Evolutionary conservation across 2,797 vertebrate genomes (phyloP).

Genomic region (Gymnoscopelus braueri): DNA sequence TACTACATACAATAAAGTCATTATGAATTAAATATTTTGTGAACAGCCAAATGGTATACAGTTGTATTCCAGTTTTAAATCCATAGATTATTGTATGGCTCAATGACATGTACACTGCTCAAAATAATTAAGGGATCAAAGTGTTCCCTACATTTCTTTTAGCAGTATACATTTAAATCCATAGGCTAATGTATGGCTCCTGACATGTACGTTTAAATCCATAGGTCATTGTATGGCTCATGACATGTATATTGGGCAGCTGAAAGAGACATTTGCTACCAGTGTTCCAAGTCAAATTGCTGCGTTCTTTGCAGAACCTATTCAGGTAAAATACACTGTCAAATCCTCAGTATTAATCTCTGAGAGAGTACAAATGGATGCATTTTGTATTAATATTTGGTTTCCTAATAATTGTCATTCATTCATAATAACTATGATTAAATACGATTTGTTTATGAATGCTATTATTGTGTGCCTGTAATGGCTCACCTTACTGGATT

Average conservation of each 20-base stretch:
- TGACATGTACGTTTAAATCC: conserved; percentile 17
- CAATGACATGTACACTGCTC: conserved; percentile 83
- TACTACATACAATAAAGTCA: too few species aligned
- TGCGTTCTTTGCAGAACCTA: conserved; percentile 93
- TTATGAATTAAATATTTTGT: too few species aligned
- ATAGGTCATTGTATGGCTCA: conserved; percentile 90
- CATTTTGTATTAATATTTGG: neutral
- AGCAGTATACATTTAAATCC: neutral
- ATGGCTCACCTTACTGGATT: too few species aligned
- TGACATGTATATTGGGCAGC: conserved; percentile 87
- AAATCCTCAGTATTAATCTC: neutral
- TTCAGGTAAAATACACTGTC: conserved; percentile 83
- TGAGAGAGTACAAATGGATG: neutral
- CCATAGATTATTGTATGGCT: too few species aligned
- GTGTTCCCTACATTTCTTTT: neutral
- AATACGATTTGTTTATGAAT: too few species aligned
- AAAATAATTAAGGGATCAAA: too few species aligned
- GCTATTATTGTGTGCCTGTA: too few species aligned
- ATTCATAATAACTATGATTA: too few species aligned
- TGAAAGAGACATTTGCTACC: conserved; percentile 89
- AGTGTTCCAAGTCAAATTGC: conserved; percentile 85
- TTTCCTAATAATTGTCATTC: too few species aligned
- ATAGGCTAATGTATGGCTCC: too few species aligned
- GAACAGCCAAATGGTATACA: too few species aligned
- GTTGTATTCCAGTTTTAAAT: too few species aligned